Base-by-base conservation (phyloP, 2,113 vertebrate genomes). In the Pseudolaguvia tuberculata region DNA sequence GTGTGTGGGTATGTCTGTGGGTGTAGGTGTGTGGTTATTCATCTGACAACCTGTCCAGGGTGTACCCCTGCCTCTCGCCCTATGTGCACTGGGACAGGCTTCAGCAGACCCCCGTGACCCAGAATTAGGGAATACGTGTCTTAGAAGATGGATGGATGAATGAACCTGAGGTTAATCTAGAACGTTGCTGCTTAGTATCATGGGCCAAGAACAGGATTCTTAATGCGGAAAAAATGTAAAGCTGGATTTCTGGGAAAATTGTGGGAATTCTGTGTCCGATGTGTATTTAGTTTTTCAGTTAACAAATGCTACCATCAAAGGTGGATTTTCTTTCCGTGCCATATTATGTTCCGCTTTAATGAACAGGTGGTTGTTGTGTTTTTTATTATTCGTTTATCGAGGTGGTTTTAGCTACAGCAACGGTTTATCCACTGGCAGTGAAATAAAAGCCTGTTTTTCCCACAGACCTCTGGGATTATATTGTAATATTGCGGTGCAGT, bases 361-460 rank as follows among this genome's bases (percentile, higher is more conserved):
- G 12, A 18, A 39, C 31, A 62, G 20, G 29, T 21, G 35, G 42
- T 42, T n/a, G n/a, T n/a, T n/a, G n/a, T n/a, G n/a, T n/a, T n/a
- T n/a, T n/a, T n/a, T n/a, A n/a, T n/a, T n/a, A n/a, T 65, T 65
- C 25, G 23, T 65, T 65, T 3, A 17, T 45, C 15, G 35, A 42
- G 35, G 59, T 53, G n/a, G 18, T 70, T 57, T 45, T 13, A 53
- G 31, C 50, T 15, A 2, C 13, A 35, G 47, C 45, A 48, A 11
- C 25, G 14, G 15, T 9, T 10, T 29, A 20, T 12, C 23, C 2
- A 52, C 21, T 73, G 76, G 31, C 11, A 58, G 73, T 79, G 66
- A 81, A 85, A 82, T 81, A 8, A 82, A 80, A 82, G 73, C 77
- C 17, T 13, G 18, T 73, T 70, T 15, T 59, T 66, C 72, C 52